Evolutionary conservation across 2,113 vertebrate genomes (phyloP).

Genomic region (Cacatua alba): DNA sequence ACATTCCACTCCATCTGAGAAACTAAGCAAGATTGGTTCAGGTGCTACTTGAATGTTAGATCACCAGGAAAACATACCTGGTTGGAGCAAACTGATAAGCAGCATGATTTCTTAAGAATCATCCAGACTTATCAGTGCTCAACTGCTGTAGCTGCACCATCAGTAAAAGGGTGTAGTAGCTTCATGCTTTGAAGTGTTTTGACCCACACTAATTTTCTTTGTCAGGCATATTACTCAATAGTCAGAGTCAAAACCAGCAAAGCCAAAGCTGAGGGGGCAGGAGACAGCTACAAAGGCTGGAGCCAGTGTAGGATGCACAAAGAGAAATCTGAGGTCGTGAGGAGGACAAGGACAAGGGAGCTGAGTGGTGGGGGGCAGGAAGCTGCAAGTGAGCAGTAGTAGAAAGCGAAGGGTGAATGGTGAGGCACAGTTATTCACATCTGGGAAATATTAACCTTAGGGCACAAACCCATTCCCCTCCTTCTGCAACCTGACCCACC

Average conservation of each 20-base stretch:
- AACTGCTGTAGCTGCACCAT: not conserved
- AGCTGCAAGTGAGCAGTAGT: not conserved
- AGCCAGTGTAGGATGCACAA: rapidly evolving
- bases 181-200: not conserved
- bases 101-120: not conserved
- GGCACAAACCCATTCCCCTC: not conserved
- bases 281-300: not conserved
- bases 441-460: not conserved
- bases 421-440: not conserved
- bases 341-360: not conserved
- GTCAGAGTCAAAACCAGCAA: not conserved
- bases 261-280: not conserved
- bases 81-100: not conserved
- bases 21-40: not conserved
- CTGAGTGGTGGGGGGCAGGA: not conserved
- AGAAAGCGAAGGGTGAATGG: not conserved
- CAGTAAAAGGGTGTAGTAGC: not conserved
- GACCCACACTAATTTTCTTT: not conserved
- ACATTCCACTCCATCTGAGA: not conserved
- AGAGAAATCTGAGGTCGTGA: not conserved
- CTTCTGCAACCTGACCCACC: not conserved
- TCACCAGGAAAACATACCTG: not conserved
- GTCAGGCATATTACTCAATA: not conserved
- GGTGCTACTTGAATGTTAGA: not conserved
- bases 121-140: not conserved